Conservation (phyloP, 1,140 invertebrate species). For the Zaprionus davidi region DNA sequence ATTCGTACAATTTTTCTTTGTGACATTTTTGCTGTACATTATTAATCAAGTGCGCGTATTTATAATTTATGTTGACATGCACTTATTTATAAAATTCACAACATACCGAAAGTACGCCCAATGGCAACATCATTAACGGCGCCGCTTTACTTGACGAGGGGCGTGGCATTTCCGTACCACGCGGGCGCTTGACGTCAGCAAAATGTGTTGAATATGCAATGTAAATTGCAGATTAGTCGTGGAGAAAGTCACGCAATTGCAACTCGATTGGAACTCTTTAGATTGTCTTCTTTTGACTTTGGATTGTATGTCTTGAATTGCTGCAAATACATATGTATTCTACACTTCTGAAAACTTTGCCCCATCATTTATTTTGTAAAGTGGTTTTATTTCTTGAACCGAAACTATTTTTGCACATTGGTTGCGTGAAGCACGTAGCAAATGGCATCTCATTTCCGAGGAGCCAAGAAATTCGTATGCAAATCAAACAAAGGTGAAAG, state of each 20-base stretch:
- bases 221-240: conserved; percentile 47
- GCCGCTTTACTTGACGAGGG: conserved; percentile 15
- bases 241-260: conserved; percentile 7
- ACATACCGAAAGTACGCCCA: conserved; percentile 33
- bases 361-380: conserved; percentile 6
- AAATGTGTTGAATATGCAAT: conserved; percentile 45
- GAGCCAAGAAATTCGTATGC: conserved; percentile 43
- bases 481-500: conserved; percentile 9
- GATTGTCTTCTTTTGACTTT: conserved; percentile 19
- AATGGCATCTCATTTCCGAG: conserved; percentile 54
- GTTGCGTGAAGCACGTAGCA: conserved; percentile 40
- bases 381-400: conserved; percentile 11
- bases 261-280: neutral
- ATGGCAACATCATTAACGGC: conserved; percentile 48
- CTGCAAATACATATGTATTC: neutral
- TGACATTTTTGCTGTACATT: conserved; percentile 75
- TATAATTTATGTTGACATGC: conserved; percentile 80
- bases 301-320: conserved; percentile 20
- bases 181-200: conserved; percentile 25
- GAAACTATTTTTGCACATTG: neutral
- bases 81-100: conserved; percentile 70
- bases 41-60: conserved; percentile 78
- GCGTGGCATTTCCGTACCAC: conserved; percentile 18
- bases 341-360: conserved; percentile 2
- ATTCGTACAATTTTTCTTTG: conserved; percentile 65